These are phyloP conservation scores for Beris morrisii DNA, from an alignment of 2,888 invertebrate genomes.

Conservation along the genomic window DNA sequence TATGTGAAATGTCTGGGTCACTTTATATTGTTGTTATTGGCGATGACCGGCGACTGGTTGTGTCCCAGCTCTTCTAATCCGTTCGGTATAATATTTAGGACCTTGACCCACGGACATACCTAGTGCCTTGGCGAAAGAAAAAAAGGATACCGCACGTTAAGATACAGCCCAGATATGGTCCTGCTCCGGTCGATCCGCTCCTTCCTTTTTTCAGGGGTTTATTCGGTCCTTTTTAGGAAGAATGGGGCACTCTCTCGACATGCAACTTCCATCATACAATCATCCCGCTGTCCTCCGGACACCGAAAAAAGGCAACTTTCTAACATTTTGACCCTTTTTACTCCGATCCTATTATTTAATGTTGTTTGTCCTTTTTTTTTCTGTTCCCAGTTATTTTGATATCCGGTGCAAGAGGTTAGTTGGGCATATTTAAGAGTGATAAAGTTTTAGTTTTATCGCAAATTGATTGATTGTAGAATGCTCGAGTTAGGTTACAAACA, in stretches of 20 bases:
- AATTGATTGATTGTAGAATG: constrained; percentile 28
- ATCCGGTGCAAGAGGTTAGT: constrained; percentile 24
- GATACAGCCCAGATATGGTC: constrained; percentile 25
- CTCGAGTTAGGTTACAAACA: no score
- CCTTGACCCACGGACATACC: constrained; percentile 37
- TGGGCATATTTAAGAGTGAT: constrained; percentile 28
- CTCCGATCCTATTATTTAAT: constrained; percentile 30
- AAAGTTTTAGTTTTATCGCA: constrained; percentile 28
- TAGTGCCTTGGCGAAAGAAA: background rate
- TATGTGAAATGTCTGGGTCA: constrained; percentile 19
- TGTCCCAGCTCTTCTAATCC: constrained; percentile 33
- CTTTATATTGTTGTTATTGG: constrained; percentile 20
- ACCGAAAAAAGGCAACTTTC: constrained; percentile 18
- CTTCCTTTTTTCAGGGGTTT: background rate
- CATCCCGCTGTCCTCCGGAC: background rate
- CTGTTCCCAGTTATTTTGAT: constrained; percentile 22
- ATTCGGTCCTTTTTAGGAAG: constrained; percentile 3
- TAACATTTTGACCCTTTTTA: constrained; percentile 26
- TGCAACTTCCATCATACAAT: constrained; percentile 12
- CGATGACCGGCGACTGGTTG: constrained; percentile 17
- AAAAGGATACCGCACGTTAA: constrained; percentile 30
- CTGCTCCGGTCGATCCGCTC: constrained; percentile 12
- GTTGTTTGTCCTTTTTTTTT: constrained; percentile 28
- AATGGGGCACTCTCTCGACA: background rate
- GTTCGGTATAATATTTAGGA: constrained; percentile 35